These are phyloP conservation scores for Timandra comae DNA, from an alignment of 2,888 invertebrate genomes.

Conservation along the genomic window DNA sequence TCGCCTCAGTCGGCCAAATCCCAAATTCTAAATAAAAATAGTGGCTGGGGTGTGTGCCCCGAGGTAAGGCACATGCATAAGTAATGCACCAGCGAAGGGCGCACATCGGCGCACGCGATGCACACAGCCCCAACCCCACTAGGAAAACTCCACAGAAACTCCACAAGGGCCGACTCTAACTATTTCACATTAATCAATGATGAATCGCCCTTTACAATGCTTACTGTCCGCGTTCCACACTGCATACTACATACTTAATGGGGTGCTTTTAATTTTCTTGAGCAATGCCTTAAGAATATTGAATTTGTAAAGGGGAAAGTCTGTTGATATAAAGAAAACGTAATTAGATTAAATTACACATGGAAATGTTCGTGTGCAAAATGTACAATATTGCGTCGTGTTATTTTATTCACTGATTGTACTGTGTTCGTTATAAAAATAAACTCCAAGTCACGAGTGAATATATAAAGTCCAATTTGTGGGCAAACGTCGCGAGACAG, in stretches of 20 bases:
- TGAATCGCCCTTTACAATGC: slow-evolving; percentile 30
- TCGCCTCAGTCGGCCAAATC: slow-evolving; percentile 40
- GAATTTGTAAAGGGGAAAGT: too few relatives aligned
- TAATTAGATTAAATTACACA: too few relatives aligned
- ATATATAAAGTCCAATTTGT: slow-evolving; percentile 1
- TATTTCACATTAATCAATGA: slow-evolving; percentile 53
- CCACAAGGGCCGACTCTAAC: slow-evolving; percentile 40
- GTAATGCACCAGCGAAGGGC: slow-evolving; percentile 69
- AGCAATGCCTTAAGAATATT: too few relatives aligned
- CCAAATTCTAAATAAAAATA: slow-evolving; percentile 61
- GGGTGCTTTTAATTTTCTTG: too few relatives aligned
- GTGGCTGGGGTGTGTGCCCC: slow-evolving; percentile 37
- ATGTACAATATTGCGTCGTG: too few relatives aligned
- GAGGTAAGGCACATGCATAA: slow-evolving; percentile 62
- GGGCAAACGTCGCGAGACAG: slow-evolving; percentile 40
- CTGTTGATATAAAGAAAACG: too few relatives aligned
- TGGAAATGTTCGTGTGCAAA: too few relatives aligned
- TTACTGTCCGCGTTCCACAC: slow-evolving; percentile 2
- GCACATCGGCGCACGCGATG: slow-evolving; percentile 61
- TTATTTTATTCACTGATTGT: too few relatives aligned
- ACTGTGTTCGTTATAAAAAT: neutral
- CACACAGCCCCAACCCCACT: slow-evolving; percentile 42
- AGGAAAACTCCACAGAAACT: too few relatives aligned
- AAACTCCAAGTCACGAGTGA: neutral
- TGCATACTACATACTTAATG: slow-evolving; percentile 2